Evolutionary conservation across 1,140 invertebrate genomes (phyloP).

Genomic region (Ceratoteleas bidentatus): DNA sequence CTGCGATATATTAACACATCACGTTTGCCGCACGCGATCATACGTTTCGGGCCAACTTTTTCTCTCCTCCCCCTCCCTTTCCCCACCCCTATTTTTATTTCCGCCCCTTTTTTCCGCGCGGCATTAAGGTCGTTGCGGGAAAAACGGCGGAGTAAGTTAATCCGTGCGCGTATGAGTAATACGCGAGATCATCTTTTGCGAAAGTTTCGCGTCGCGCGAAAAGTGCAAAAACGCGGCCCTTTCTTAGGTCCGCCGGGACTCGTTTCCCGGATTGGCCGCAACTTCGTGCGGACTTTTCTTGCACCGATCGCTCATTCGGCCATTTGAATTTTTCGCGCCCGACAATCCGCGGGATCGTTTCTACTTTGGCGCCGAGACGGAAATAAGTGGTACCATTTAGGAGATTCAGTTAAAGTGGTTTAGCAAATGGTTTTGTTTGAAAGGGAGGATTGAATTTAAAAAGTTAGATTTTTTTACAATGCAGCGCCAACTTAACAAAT

Average conservation of each 20-base stretch:
- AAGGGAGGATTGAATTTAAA: no score
- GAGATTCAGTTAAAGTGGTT: no score
- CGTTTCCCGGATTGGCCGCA: slow-evolving; percentile 39
- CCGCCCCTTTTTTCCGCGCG: slow-evolving; percentile 5
- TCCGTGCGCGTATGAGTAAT: slow-evolving; percentile 47
- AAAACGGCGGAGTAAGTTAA: slow-evolving; percentile 55
- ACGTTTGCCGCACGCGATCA: slow-evolving; percentile 18
- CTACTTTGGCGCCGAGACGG: slow-evolving; percentile 14
- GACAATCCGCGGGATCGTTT: slow-evolving; percentile 45
- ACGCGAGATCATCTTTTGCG: slow-evolving; percentile 42
- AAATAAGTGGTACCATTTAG: slow-evolving; percentile 26
- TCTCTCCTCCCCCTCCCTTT: not conserved
- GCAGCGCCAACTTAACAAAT: no score
- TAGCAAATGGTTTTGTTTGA: no score
- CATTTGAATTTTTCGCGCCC: slow-evolving; percentile 60
- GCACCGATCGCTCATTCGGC: slow-evolving; percentile 34
- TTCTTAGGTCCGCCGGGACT: slow-evolving; percentile 40
- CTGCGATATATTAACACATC: slow-evolving; percentile 22
- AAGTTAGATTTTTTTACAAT: no score
- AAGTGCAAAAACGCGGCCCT: slow-evolving; percentile 13
- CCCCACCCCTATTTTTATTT: slow-evolving; percentile 10
- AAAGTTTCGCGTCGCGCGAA: slow-evolving; percentile 38
- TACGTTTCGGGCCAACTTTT: slow-evolving; percentile 23
- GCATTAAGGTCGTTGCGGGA: slow-evolving; percentile 34
- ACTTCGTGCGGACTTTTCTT: slow-evolving; percentile 31